These are phyloP conservation scores for Rostratula benghalensis DNA, from an alignment of 2,113 vertebrate genomes.

Conservation along the genomic window DNA sequence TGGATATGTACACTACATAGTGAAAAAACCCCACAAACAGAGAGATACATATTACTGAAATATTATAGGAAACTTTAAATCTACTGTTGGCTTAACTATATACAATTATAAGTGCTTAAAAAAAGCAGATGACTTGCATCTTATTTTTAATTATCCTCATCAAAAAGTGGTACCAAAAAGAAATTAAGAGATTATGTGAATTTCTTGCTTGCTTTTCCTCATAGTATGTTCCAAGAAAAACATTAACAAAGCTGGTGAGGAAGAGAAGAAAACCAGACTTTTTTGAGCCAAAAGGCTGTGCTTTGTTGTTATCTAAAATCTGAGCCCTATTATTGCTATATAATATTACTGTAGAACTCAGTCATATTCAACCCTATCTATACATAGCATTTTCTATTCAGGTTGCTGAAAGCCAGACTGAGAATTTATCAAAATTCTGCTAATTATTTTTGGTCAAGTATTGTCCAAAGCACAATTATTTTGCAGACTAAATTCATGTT, in stretches of 20 bases:
- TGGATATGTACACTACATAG: constrained; percentile 33
- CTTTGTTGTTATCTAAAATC: constrained; percentile 60
- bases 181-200: constrained; percentile 49
- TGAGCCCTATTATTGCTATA: constrained; percentile 59
- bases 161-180: constrained; percentile 43
- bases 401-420: constrained; percentile 69
- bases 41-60: constrained; percentile 51
- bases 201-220: constrained; percentile 45
- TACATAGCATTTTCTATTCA: constrained; percentile 68
- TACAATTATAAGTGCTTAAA: constrained; percentile 58
- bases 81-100: constrained; percentile 48
- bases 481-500: constrained; percentile 54
- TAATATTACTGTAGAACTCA: constrained; percentile 56
- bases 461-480: constrained; percentile 69
- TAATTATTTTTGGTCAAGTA: constrained; percentile 74
- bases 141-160: constrained; percentile 60
- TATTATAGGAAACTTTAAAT: constrained; percentile 47
- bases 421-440: constrained; percentile 74
- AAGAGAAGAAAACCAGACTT: constrained; percentile 50
- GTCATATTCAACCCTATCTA: constrained; percentile 66
- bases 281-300: constrained; percentile 52
- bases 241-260: constrained; percentile 43
- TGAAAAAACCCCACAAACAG: constrained; percentile 33
- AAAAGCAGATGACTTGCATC: constrained; percentile 46
- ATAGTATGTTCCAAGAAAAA: constrained; percentile 63